phyloP scores from a whole-genome alignment of 1,140 invertebrate genomes.

The Lepidurus apus region DNA sequence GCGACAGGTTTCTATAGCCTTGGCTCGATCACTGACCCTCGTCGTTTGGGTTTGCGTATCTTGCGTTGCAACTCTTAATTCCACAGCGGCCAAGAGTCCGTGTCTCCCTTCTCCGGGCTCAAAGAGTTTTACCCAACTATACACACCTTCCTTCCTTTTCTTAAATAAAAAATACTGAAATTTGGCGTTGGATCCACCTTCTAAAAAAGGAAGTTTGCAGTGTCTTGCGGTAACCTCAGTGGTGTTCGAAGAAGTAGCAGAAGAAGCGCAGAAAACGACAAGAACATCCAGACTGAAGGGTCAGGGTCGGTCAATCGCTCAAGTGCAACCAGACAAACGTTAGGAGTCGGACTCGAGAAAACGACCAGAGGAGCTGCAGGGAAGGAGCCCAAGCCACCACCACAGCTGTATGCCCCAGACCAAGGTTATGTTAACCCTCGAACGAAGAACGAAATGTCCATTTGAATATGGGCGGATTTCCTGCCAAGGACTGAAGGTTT shows the following conservation, averaged over 20 bases:
- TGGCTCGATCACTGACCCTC: constrained; percentile 17
- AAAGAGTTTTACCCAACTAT: too few species aligned
- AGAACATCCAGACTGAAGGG: not conserved
- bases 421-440: constrained; percentile 1
- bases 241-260: not conserved
- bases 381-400: not conserved
- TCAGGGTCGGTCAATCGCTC: constrained; percentile 13
- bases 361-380: not conserved
- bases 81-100: too few species aligned
- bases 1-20: constrained; percentile 21
- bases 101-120: too few species aligned
- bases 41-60: not conserved
- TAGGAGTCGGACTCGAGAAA: not conserved
- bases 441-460: not conserved
- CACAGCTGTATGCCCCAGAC: not conserved
- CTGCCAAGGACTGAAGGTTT: not conserved
- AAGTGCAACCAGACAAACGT: constrained; percentile 12
- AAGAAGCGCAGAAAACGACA: not conserved
- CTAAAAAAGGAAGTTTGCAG: too few species aligned
- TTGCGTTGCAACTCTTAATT: not conserved
- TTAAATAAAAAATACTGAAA: too few species aligned
- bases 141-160: too few species aligned
- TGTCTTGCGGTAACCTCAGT: not conserved
- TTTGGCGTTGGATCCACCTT: too few species aligned
- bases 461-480: constrained; percentile 22